These are phyloP conservation scores for Selenia dentaria DNA, from an alignment of 2,888 invertebrate species.

Conservation along the genomic window DNA sequence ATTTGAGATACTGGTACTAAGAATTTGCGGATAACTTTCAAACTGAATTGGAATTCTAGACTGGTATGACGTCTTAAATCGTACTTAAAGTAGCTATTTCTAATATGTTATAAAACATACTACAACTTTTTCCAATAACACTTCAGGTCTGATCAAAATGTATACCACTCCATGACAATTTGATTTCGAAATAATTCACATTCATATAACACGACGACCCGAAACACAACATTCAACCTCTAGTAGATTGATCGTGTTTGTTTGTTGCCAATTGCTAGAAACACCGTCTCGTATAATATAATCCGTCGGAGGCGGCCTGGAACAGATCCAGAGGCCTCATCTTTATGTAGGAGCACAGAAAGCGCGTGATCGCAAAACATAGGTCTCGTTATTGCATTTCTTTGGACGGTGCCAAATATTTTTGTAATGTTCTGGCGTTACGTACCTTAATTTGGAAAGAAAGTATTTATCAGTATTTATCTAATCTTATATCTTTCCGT, in stretches of 20 bases:
- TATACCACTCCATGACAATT: slow-evolving; percentile 6
- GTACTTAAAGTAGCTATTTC: too few species aligned
- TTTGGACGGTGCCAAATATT: slow-evolving; percentile 30
- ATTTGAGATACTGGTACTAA: too few species aligned
- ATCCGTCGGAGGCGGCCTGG: slow-evolving; percentile 46
- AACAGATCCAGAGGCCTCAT: slow-evolving; percentile 48
- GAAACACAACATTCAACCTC: slow-evolving; percentile 15
- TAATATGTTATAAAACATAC: too few species aligned
- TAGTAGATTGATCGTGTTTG: slow-evolving; percentile 36
- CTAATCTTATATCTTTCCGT: too few species aligned
- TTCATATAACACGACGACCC: slow-evolving; percentile 5
- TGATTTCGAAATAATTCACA: slow-evolving; percentile 7
- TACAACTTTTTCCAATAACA: too few species aligned
- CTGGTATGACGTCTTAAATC: too few species aligned
- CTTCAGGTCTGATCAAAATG: slow-evolving; percentile 5
- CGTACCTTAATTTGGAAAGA: too few species aligned
- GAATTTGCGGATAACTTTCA: too few species aligned
- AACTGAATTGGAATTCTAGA: too few species aligned
- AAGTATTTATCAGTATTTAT: too few species aligned
- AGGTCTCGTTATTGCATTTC: slow-evolving; percentile 32
- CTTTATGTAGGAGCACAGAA: slow-evolving; percentile 40
- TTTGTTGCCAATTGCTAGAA: slow-evolving; percentile 40
- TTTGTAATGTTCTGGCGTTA: slow-evolving; percentile 8
- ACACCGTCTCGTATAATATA: slow-evolving; percentile 50
- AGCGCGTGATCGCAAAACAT: slow-evolving; percentile 44